A percentile compares a stretch with the other conserved stretches of the same genome.
These are phyloP conservation scores for Agonopterix arenella DNA, from an alignment of 2,888 invertebrate species.

Conservation along the genomic window DNA sequence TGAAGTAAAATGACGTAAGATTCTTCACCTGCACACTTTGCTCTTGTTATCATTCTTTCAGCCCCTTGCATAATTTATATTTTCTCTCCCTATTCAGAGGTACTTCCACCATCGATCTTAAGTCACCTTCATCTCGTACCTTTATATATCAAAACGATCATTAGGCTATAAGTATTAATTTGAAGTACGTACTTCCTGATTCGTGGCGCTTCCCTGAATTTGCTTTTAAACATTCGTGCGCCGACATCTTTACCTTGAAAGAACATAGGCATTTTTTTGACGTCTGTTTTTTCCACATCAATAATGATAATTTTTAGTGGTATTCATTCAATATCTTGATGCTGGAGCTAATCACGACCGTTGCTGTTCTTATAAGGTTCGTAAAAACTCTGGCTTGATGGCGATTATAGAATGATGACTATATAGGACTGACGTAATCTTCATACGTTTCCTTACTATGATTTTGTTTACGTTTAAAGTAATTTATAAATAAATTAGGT, in stretches of 20 bases:
- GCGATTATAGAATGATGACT: slow-evolving; percentile 46
- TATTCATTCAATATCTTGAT: slow-evolving; percentile 63
- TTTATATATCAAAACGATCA: slow-evolving; percentile 27
- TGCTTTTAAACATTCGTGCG: slow-evolving; percentile 55
- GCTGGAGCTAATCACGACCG: slow-evolving; percentile 60
- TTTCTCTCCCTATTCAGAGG: background rate
- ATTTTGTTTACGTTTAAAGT: slow-evolving; percentile 24
- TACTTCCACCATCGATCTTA: background rate
- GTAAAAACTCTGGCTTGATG: slow-evolving; percentile 40
- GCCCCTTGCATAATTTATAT: too few relatives aligned
- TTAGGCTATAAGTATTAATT: slow-evolving; percentile 46
- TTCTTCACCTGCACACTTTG: too few relatives aligned
- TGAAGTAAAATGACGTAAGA: too few relatives aligned
- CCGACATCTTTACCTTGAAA: slow-evolving; percentile 67
- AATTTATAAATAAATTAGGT: too few relatives aligned
- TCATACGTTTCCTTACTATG: slow-evolving; percentile 41
- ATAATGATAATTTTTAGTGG: slow-evolving; percentile 64
- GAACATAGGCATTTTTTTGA: slow-evolving; percentile 57
- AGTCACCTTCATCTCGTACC: background rate
- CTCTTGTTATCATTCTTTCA: too few relatives aligned
- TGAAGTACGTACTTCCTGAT: slow-evolving; percentile 53
- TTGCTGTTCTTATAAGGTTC: slow-evolving; percentile 38
- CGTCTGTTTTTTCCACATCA: slow-evolving; percentile 51
- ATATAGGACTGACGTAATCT: slow-evolving; percentile 49
- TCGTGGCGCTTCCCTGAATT: slow-evolving; percentile 61